phyloP scores from a whole-genome alignment of 2,113 vertebrate genomes.

The Chauna torquata region DNA sequence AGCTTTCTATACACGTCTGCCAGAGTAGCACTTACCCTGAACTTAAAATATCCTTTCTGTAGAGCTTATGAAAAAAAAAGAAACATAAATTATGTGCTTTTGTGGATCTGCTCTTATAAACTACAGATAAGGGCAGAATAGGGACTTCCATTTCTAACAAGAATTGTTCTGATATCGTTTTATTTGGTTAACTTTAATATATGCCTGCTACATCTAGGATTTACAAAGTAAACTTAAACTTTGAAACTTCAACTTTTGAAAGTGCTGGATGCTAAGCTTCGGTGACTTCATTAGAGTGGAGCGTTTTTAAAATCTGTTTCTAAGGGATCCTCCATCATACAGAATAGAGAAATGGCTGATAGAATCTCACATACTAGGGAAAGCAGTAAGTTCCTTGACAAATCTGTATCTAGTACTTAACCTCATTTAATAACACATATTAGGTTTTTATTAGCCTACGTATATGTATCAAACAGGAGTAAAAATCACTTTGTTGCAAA shows the following conservation, averaged over 20 bases:
- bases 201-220: not conserved
- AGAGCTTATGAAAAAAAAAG: not conserved
- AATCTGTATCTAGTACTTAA: not conserved
- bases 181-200: not conserved
- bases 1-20: not conserved
- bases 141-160: not conserved
- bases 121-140: not conserved
- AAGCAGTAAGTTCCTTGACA: not conserved
- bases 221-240: not conserved
- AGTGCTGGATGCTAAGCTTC: not conserved
- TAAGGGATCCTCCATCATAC: not conserved
- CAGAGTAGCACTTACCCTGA: not conserved
- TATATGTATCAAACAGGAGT: not conserved
- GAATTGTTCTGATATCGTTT: not conserved
- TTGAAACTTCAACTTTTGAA: not conserved
- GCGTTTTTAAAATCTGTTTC: not conserved
- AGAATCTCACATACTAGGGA: not conserved
- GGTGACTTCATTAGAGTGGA: not conserved
- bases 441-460: conserved; percentile 4
- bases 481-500: not conserved
- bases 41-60: not conserved
- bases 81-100: not conserved
- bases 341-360: not conserved
- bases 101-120: not conserved
- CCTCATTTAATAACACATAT: not conserved